Conservation (phyloP, 2,888 invertebrate genomes). For the Parelbella ahira region DNA sequence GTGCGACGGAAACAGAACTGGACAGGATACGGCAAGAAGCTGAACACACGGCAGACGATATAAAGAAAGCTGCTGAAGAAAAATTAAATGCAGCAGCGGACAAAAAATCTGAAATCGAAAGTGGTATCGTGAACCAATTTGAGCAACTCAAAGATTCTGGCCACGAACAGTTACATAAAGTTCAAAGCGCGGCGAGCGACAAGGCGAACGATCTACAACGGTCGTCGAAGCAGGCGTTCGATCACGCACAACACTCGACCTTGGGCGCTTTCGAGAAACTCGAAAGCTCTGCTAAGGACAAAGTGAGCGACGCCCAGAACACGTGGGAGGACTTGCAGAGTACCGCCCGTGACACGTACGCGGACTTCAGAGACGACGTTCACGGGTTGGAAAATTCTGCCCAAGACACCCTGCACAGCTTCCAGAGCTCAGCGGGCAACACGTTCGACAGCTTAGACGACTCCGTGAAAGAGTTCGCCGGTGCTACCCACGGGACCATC, state of each 20-base stretch:
- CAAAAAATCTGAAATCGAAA: conserved; percentile 53
- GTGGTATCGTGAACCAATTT: conserved; percentile 44
- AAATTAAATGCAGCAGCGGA: conserved; percentile 56
- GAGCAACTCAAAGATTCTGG: conserved; percentile 41
- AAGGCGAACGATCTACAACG: conserved; percentile 47
- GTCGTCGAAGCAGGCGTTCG: conserved; percentile 60
- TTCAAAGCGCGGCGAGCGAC: conserved; percentile 45
- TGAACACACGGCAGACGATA: conserved; percentile 66
- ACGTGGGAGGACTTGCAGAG: conserved; percentile 69
- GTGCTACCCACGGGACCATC: conserved; percentile 44
- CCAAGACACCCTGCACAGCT: conserved; percentile 69
- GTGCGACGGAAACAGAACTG: conserved; percentile 46
- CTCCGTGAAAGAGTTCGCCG: conserved; percentile 55
- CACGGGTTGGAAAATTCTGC: conserved; percentile 62
- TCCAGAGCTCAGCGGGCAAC: conserved; percentile 73
- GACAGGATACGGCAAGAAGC: conserved; percentile 69
- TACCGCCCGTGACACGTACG: conserved; percentile 67
- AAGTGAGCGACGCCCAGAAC: conserved; percentile 57
- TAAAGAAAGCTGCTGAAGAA: conserved; percentile 65
- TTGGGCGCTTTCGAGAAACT: conserved; percentile 70
- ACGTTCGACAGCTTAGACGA: conserved; percentile 73
- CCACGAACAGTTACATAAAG: conserved; percentile 45
- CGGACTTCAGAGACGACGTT: conserved; percentile 63
- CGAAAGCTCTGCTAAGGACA: conserved; percentile 74
- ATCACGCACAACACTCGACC: conserved; percentile 63